Evolutionary conservation across 2,797 vertebrate genomes (phyloP).

Genomic region (Babyrousa celebensis): DNA sequence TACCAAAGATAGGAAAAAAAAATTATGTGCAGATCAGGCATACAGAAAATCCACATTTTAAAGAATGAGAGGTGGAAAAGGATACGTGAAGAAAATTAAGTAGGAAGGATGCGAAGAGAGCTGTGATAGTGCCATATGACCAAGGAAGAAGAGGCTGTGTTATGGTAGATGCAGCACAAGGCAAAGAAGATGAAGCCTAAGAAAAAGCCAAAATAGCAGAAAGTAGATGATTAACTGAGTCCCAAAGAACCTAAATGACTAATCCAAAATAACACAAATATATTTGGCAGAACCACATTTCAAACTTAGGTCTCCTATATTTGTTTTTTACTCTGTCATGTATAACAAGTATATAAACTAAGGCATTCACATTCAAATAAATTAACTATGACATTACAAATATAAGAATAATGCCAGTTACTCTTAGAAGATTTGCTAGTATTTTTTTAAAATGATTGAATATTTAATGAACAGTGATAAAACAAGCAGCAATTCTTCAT

Average conservation of each 20-base stretch:
- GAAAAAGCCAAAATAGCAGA: not conserved
- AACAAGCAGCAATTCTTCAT: conserved; percentile 69
- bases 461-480: conserved; percentile 48
- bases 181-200: conserved; percentile 21
- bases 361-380: conserved; percentile 57
- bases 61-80: not conserved
- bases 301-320: not conserved
- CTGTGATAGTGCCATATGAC: not conserved
- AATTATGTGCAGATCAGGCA: not conserved
- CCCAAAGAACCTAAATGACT: not conserved
- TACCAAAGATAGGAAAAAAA: conserved; percentile 16
- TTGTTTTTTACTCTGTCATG: not conserved
- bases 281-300: not conserved
- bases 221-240: not conserved
- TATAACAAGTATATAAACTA: conserved; percentile 24
- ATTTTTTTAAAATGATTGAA: conserved; percentile 5
- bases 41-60: conserved; percentile 25
- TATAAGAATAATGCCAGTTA: conserved; percentile 35
- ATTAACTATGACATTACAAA: conserved; percentile 52
- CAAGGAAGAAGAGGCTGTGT: not conserved
- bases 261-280: not conserved
- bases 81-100: not conserved
- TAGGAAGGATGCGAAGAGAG: not conserved
- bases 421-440: conserved; percentile 30
- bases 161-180: not conserved